These are phyloP conservation scores for Brienomyrus brachyistius DNA, from an alignment of 2,113 vertebrate genomes.

Conservation along the genomic window DNA sequence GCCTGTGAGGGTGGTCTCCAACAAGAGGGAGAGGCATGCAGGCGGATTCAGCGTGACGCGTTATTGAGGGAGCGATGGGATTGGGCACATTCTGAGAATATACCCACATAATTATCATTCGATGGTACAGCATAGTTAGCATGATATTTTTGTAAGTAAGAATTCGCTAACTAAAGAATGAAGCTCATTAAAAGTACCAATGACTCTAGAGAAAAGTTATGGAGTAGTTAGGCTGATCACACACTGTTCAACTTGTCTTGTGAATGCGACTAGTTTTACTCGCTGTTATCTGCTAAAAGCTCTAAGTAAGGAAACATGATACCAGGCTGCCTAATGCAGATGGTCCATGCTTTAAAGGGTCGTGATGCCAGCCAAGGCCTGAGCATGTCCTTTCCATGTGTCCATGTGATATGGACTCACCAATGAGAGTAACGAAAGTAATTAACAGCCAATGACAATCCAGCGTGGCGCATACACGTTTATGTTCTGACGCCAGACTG, in stretches of 20 bases:
- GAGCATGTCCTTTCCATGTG: background rate
- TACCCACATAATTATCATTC: background rate
- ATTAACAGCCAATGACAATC: background rate
- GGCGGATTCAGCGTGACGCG: background rate
- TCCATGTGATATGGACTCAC: background rate
- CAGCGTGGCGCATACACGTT: background rate
- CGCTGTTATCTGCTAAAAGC: background rate
- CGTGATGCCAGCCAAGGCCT: background rate
- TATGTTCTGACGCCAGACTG: background rate
- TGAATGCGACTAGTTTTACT: background rate
- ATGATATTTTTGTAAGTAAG: background rate
- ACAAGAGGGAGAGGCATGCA: background rate
- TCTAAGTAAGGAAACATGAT: background rate
- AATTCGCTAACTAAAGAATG: background rate
- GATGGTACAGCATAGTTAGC: background rate
- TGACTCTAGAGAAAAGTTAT: background rate
- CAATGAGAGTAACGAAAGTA: background rate
- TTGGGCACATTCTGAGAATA: background rate
- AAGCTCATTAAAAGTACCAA: background rate
- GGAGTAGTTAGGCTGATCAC: background rate
- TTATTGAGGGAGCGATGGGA: background rate
- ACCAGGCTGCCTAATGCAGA: background rate
- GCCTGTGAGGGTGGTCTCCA: constrained; percentile 10
- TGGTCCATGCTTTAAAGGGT: background rate
- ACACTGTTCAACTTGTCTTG: background rate